Evolutionary conservation across 2,888 invertebrate genomes (phyloP).

Genomic region (Auanema sp.): DNA sequence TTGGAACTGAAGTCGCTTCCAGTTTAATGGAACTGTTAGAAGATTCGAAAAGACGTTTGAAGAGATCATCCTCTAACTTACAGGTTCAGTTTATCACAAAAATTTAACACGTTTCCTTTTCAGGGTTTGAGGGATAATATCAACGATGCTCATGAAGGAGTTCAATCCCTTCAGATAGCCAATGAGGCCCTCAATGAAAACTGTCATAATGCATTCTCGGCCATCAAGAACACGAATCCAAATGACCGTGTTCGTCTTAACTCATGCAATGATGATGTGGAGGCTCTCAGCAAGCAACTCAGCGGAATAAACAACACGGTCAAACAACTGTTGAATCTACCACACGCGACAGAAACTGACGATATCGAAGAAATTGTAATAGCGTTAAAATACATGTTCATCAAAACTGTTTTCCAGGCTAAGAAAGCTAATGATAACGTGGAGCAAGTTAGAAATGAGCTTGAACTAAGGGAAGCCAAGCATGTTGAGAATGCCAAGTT

Average conservation of each 20-base stretch:
- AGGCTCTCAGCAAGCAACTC: conserved; percentile 23
- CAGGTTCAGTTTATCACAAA: too few relatives aligned
- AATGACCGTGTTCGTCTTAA: conserved; percentile 22
- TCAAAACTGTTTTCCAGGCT: too few relatives aligned
- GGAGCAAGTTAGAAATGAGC: conserved; percentile 24
- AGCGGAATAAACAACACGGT: conserved; percentile 27
- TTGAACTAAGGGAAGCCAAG: conserved; percentile 25
- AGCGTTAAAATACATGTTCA: too few relatives aligned
- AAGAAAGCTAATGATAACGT: too few relatives aligned
- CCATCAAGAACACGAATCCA: conserved; percentile 24
- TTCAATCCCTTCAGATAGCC: conserved; percentile 29
- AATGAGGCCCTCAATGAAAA: conserved; percentile 25
- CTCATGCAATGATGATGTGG: conserved; percentile 26
- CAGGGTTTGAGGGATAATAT: conserved; percentile 41
- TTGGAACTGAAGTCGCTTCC: neutral
- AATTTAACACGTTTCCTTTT: conserved; percentile 2
- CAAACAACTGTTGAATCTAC: conserved; percentile 25
- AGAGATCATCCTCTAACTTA: conserved; percentile 27
- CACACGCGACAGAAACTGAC: conserved; percentile 36
- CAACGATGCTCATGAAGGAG: conserved; percentile 37
- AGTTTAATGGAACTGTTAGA: conserved; percentile 14
- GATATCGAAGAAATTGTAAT: conserved; percentile 4
- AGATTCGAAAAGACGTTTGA: conserved; percentile 21
- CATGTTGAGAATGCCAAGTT: conserved; percentile 23
- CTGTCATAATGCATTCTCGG: conserved; percentile 20